Conservation (phyloP, 2,888 invertebrate species). For the Spodoptera exigua region DNA sequence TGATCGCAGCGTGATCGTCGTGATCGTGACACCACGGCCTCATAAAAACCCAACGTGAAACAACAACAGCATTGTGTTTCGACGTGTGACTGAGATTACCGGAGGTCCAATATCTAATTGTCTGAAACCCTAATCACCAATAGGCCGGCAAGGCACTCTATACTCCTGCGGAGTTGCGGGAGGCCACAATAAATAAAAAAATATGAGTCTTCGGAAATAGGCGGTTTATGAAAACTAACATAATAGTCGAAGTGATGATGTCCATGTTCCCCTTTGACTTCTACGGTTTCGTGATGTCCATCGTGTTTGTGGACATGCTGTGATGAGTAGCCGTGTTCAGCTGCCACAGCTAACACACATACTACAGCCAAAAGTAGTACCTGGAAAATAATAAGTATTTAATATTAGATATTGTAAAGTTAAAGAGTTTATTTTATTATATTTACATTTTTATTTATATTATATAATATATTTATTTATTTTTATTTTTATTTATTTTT, state of each 20-base stretch:
- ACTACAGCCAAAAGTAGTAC: constrained; percentile 32
- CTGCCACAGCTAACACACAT: constrained; percentile 17
- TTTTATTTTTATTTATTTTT: too few species aligned
- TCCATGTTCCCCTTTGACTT: constrained; percentile 26
- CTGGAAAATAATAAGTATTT: constrained; percentile 18
- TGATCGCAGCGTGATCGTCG: too few species aligned
- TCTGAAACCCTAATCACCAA: neutral
- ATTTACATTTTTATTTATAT: too few species aligned
- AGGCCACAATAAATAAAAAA: neutral
- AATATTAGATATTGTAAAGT: too few species aligned
- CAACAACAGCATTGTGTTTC: too few species aligned
- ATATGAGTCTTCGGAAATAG: too few species aligned
- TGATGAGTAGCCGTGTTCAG: constrained; percentile 58
- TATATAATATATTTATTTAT: too few species aligned
- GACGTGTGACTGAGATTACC: too few species aligned
- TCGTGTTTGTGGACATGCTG: constrained; percentile 64
- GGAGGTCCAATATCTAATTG: neutral
- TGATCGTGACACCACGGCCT: too few species aligned
- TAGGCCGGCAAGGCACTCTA: neutral
- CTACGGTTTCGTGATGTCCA: constrained; percentile 56
- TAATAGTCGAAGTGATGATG: constrained; percentile 47
- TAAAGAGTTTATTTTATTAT: too few species aligned
- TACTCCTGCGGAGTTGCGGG: neutral
- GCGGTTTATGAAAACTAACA: constrained; percentile 12
- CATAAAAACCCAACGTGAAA: too few species aligned